These are phyloP conservation scores for Fissipunctia ypsillon DNA, from an alignment of 2,888 invertebrate species.

Conservation along the genomic window DNA sequence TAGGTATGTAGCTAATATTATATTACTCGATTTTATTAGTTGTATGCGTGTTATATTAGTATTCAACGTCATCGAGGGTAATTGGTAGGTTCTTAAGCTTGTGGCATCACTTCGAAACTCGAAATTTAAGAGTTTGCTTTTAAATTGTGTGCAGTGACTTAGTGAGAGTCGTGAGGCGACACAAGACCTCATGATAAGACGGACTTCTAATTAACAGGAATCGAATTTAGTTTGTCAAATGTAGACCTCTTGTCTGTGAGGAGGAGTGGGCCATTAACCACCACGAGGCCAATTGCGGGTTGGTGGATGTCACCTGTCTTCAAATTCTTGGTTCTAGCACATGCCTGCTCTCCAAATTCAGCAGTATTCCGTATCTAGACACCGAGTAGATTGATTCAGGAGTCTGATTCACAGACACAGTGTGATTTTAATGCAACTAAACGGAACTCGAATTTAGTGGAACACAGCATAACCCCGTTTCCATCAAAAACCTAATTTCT, in stretches of 20 bases:
- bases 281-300: neutral
- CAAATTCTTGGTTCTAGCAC: neutral
- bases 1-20: neutral
- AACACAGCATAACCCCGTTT: neutral
- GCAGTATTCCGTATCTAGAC: neutral
- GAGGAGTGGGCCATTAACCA: neutral
- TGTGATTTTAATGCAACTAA: neutral
- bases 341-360: neutral
- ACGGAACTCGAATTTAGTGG: neutral
- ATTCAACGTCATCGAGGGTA: neutral
- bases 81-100: neutral
- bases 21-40: constrained; percentile 7
- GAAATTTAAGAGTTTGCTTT: neutral
- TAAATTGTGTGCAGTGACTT: neutral
- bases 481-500: neutral
- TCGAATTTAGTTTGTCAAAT: neutral
- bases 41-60: neutral
- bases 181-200: too few relatives aligned
- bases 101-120: neutral
- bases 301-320: neutral
- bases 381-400: neutral
- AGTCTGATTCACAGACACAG: neutral
- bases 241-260: neutral
- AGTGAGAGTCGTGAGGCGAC: neutral
- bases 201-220: too few relatives aligned